Percentiles rank a stretch among this genome's conserved stretches.
Evolutionary conservation across 1,140 invertebrate species (phyloP).

Genomic region (Nixonia krombeini): DNA sequence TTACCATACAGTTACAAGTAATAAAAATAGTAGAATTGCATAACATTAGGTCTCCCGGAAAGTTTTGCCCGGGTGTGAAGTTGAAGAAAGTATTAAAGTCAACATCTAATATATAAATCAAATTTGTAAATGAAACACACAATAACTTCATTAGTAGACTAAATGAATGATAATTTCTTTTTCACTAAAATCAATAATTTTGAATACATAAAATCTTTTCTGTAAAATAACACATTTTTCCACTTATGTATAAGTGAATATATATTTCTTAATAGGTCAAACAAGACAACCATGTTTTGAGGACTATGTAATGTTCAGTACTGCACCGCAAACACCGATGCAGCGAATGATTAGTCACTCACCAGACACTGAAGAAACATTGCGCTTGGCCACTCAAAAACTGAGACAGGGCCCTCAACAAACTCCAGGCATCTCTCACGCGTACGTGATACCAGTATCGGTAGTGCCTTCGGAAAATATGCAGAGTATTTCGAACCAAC

Average conservation of each 20-base stretch:
- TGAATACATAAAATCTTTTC: too few species aligned
- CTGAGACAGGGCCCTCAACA: constrained; percentile 61
- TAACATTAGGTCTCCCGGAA: too few species aligned
- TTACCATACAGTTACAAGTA: constrained; percentile 65
- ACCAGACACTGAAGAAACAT: constrained; percentile 66
- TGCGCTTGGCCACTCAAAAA: constrained; percentile 67
- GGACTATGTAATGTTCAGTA: constrained; percentile 68
- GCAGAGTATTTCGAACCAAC: constrained; percentile 46
- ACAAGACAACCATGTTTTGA: constrained; percentile 61
- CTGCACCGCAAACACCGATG: constrained; percentile 65
- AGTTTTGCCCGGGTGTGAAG: too few species aligned
- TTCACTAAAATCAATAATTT: not conserved
- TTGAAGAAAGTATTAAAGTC: too few species aligned
- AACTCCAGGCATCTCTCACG: constrained; percentile 58
- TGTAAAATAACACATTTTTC: not conserved
- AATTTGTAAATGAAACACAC: too few species aligned
- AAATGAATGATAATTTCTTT: too few species aligned
- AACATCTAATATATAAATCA: too few species aligned
- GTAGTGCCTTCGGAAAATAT: constrained; percentile 67
- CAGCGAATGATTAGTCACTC: constrained; percentile 62
- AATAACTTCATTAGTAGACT: too few species aligned
- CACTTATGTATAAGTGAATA: not conserved
- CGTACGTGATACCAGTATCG: constrained; percentile 69
- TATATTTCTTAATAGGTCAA: constrained; percentile 50
- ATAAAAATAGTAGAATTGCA: not conserved